phyloP scores from a whole-genome alignment of 2,888 invertebrate genomes.

The Drosophila tripunctata region DNA sequence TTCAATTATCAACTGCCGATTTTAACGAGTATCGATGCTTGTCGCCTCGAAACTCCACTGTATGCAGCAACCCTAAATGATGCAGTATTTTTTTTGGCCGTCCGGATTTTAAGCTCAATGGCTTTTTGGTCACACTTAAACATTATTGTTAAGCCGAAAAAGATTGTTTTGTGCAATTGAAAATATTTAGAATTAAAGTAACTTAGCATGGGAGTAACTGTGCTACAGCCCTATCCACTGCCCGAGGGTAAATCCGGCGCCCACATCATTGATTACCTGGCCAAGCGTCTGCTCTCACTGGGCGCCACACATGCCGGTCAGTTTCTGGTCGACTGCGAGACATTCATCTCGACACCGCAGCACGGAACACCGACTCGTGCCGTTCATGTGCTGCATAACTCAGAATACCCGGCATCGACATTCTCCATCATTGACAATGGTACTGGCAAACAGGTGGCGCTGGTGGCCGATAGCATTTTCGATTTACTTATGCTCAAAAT shows the following conservation, averaged over 20 bases:
- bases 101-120: too few relatives aligned
- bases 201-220: slow-evolving; percentile 80
- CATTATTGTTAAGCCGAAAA: not conserved
- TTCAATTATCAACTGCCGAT: too few relatives aligned
- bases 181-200: not conserved
- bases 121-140: not conserved
- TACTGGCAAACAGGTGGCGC: slow-evolving; percentile 90
- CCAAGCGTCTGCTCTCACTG: slow-evolving; percentile 91
- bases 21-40: too few relatives aligned
- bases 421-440: slow-evolving; percentile 96
- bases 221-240: slow-evolving; percentile 93
- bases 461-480: slow-evolving; percentile 95
- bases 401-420: slow-evolving; percentile 97
- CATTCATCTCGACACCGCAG: slow-evolving; percentile 91
- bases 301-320: slow-evolving; percentile 95
- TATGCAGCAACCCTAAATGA: too few relatives aligned
- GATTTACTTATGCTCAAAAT: slow-evolving; percentile 96
- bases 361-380: slow-evolving; percentile 89
- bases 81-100: too few relatives aligned
- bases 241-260: slow-evolving; percentile 96
- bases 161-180: not conserved
- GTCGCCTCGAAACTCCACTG: too few relatives aligned
- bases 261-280: slow-evolving; percentile 93
- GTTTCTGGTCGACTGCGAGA: slow-evolving; percentile 97
- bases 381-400: slow-evolving; percentile 97